These are phyloP conservation scores for Microdon myrmicae DNA, from an alignment of 2,888 invertebrate species.

Conservation along the genomic window DNA sequence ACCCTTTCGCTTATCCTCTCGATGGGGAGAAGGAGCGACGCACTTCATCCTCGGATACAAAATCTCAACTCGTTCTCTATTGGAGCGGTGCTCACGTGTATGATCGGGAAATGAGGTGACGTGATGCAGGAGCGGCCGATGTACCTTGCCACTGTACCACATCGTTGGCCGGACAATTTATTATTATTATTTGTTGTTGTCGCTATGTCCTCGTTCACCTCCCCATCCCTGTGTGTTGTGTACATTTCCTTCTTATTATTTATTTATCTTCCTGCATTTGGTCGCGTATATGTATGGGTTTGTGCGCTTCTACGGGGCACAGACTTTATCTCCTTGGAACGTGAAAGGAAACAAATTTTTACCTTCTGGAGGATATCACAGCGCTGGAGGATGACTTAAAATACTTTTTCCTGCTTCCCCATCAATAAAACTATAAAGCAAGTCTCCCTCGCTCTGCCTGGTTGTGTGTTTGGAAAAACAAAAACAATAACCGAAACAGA, in stretches of 20 bases:
- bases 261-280: conserved; percentile 11
- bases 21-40: conserved; percentile 29
- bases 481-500: conserved; percentile 15
- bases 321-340: conserved; percentile 18
- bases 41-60: conserved; percentile 21
- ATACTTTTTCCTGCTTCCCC: conserved; percentile 1
- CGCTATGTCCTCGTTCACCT: no score
- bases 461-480: no score
- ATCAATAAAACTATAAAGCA: no score
- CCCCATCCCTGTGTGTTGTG: no score
- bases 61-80: conserved; percentile 39
- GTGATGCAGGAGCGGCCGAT: conserved; percentile 37
- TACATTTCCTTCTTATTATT: conserved; percentile 16
- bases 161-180: conserved; percentile 31
- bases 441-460: no score
- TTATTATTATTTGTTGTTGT: conserved; percentile 30
- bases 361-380: conserved; percentile 32
- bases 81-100: background rate
- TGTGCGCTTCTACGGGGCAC: no score
- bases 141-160: conserved; percentile 9
- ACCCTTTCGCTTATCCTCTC: conserved; percentile 41
- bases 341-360: conserved; percentile 35
- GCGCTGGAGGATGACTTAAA: conserved; percentile 36
- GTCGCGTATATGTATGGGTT: no score
- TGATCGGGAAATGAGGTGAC: conserved; percentile 8